Evolutionary conservation across 2,113 vertebrate species (phyloP).

Genomic region (Centropus unirufus): DNA sequence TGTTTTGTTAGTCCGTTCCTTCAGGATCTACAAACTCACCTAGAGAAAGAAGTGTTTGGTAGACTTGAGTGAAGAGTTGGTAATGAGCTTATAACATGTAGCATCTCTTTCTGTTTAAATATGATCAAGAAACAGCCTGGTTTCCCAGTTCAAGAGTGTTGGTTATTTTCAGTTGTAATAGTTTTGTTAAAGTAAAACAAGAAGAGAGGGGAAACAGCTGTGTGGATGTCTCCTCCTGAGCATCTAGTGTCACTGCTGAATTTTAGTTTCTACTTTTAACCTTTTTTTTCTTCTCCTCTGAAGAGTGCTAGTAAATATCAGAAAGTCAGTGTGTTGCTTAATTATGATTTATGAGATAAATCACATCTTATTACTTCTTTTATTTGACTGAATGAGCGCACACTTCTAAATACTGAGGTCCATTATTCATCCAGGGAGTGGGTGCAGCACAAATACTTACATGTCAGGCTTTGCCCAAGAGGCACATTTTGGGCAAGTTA

Average conservation of each 20-base stretch:
- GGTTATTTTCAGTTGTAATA: not conserved
- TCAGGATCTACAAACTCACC: not conserved
- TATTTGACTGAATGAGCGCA: not conserved
- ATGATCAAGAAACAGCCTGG: not conserved
- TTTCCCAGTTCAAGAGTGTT: not conserved
- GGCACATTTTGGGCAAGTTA: not conserved
- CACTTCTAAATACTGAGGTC: not conserved
- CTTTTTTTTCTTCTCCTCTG: not conserved
- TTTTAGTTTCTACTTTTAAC: not conserved
- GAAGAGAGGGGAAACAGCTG: not conserved
- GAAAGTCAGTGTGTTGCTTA: not conserved
- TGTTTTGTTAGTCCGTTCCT: not conserved
- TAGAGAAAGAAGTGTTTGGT: not conserved
- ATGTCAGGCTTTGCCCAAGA: constrained; percentile 3
- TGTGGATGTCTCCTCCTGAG: not conserved
- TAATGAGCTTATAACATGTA: not conserved
- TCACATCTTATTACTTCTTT: not conserved
- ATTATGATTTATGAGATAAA: not conserved
- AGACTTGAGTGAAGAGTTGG: not conserved
- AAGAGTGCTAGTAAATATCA: not conserved
- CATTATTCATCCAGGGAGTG: not conserved
- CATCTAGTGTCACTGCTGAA: not conserved
- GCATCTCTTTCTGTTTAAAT: not conserved
- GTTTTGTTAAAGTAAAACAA: not conserved
- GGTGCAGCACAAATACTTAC: constrained; percentile 3